Percentiles rank a stretch among this genome's conserved stretches.
Evolutionary conservation across 1,140 invertebrate genomes (phyloP).

Genomic region (Cyclargus thomasi): DNA sequence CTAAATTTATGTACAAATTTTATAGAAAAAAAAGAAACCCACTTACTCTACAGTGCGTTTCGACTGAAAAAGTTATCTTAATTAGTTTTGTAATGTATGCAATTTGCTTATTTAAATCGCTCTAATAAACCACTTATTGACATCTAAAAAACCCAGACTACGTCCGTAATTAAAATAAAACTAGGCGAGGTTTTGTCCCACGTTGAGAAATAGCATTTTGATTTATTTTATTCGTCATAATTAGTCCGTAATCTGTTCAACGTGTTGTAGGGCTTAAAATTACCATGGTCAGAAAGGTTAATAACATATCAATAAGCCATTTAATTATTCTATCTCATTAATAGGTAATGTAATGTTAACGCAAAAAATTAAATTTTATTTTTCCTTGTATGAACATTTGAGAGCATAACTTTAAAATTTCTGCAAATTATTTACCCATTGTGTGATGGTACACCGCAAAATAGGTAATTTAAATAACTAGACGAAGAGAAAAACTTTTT

Average conservation of each 20-base stretch:
- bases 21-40: too few species aligned
- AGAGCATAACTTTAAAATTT: too few species aligned
- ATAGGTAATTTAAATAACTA: too few species aligned
- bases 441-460: too few species aligned
- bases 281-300: slow-evolving; percentile 7
- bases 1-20: too few species aligned
- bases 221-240: slow-evolving; percentile 15
- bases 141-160: slow-evolving; percentile 37
- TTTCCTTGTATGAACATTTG: background rate
- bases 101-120: slow-evolving; percentile 30
- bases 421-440: too few species aligned
- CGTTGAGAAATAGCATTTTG: slow-evolving; percentile 20
- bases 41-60: background rate
- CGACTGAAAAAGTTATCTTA: background rate
- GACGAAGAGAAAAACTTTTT: too few species aligned
- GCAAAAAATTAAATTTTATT: background rate
- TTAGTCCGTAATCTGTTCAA: background rate
- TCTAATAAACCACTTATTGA: slow-evolving; percentile 22
- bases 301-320: slow-evolving; percentile 9
- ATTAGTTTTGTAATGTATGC: slow-evolving; percentile 25
- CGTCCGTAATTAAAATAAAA: slow-evolving; percentile 36
- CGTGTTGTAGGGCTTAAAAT: background rate
- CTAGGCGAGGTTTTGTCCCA: slow-evolving; percentile 30
- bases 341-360: background rate
- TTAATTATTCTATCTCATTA: slow-evolving; percentile 12